These are phyloP conservation scores for Aphodius granarius DNA, from an alignment of 2,888 invertebrate genomes.

Conservation along the genomic window DNA sequence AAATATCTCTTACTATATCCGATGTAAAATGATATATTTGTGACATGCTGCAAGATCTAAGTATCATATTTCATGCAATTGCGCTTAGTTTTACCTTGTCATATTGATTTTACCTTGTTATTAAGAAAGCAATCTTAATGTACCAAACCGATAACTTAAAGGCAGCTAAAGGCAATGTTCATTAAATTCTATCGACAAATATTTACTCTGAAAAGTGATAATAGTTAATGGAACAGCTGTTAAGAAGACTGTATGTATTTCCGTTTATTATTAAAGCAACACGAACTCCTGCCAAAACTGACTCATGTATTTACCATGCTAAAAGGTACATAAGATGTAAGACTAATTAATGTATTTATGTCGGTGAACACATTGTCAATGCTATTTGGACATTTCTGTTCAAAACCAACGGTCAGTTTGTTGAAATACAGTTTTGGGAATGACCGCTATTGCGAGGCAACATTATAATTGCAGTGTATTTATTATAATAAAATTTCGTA, in stretches of 20 bases:
- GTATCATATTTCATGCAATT: neutral
- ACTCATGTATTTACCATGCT: conserved; percentile 10
- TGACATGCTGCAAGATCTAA: neutral
- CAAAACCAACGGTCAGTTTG: neutral
- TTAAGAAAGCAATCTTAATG: too few species aligned
- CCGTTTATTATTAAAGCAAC: conserved; percentile 1
- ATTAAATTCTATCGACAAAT: neutral
- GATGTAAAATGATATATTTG: neutral
- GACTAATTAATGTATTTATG: conserved; percentile 12
- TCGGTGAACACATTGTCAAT: conserved; percentile 10
- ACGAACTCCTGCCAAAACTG: conserved; percentile 3
- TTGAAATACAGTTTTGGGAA: too few species aligned
- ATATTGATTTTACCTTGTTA: too few species aligned
- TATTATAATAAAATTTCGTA: too few species aligned
- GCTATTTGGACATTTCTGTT: neutral
- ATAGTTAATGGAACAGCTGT: neutral
- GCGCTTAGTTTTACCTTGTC: neutral
- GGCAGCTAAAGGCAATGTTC: neutral
- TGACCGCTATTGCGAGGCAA: too few species aligned
- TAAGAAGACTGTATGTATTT: neutral
- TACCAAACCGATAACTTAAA: too few species aligned
- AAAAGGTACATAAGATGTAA: conserved; percentile 1
- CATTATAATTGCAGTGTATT: too few species aligned
- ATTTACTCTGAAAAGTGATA: neutral
- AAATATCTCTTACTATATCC: neutral